Evolutionary conservation across 2,113 vertebrate species (phyloP), one percentile per base, ranked within the genome.

Genomic region (Dryoscopus gambensis): DNA sequence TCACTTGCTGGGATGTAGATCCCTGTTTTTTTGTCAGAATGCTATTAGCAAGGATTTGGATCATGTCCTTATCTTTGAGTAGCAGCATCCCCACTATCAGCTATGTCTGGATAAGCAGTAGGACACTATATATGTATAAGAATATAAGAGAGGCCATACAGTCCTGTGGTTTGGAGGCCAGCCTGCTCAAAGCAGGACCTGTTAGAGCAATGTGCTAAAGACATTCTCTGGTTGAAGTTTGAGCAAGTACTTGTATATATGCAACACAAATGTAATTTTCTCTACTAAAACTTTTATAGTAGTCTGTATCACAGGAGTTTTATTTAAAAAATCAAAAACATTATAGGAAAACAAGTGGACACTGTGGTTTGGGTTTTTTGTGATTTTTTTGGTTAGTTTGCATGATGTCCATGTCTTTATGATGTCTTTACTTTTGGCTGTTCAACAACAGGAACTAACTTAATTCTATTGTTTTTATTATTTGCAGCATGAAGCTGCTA

Each of bases 401-500:
- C 33, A 3, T 79, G 73, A 67, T 91, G 18, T 11, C 18, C 4
- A 4, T 24, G 23, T 19, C 17, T 37, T 76, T 47, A 52, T 46
- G 15, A 23, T 53, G 21, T 62, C 33, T 63, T 75, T 65, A 31
- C 24, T 85, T 77, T 82, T 44, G 59, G 2, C 28, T 80, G 46
- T 93, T 86, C 20, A 69, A 3, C 14, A 52, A 28, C 33, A 84
- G 24, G 22, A 90, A 44, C 35, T 80, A 25, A 44, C 70, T 60
- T 67, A 68, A 63, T 75, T 82, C 11, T 71, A 0, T n/a, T 76
- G 9, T 39, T 80, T 97, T 91, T 83, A 50, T 96, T 70, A 53
- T 96, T 94, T 97, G 79, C 52, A 99, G 99, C 99, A 99, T 28
- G 99, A 99, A 96, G 99, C 99, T 73, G 98, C 99, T 93, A 99